A percentile compares a stretch with the other conserved stretches of the same genome.
phyloP scores from a whole-genome alignment of 2,888 invertebrate species.

The Erannis defoliaria region DNA sequence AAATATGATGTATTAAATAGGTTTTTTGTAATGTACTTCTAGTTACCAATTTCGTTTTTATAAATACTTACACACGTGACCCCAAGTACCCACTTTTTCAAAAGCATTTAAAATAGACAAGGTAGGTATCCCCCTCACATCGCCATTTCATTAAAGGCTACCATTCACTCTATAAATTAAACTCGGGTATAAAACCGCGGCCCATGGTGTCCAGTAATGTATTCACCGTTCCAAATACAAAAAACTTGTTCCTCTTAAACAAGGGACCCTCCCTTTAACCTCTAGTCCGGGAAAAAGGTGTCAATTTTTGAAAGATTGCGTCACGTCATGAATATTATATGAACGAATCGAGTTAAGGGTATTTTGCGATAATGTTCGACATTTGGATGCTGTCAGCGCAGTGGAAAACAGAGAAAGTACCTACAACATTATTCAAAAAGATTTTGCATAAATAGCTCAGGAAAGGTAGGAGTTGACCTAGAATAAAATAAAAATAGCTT shows the following conservation, averaged over 20 bases:
- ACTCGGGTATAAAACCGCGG: conserved; percentile 60
- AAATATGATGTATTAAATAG: too few relatives aligned
- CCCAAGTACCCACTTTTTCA: background rate
- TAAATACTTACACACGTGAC: background rate
- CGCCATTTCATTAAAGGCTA: conserved; percentile 49
- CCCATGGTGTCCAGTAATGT: conserved; percentile 78
- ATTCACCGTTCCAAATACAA: conserved; percentile 80
- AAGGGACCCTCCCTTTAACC: conserved; percentile 60
- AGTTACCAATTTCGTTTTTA: too few relatives aligned
- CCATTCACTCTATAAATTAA: conserved; percentile 64
- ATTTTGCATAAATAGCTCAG: too few relatives aligned
- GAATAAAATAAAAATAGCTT: too few relatives aligned
- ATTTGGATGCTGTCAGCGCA: conserved; percentile 55
- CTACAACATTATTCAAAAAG: too few relatives aligned
- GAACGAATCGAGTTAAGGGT: conserved; percentile 85
- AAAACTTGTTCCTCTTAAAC: conserved; percentile 77
- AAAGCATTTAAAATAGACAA: conserved; percentile 8
- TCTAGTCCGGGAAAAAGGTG: conserved; percentile 73
- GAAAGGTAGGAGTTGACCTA: too few relatives aligned
- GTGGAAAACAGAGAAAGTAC: too few relatives aligned
- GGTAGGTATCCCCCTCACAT: conserved; percentile 12
- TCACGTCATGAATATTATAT: conserved; percentile 86
- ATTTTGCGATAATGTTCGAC: conserved; percentile 84
- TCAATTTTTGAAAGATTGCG: conserved; percentile 87
- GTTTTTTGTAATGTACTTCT: too few relatives aligned